These are phyloP conservation scores for Uropetala carovei DNA, from an alignment of 2,888 invertebrate genomes.

Conservation along the genomic window DNA sequence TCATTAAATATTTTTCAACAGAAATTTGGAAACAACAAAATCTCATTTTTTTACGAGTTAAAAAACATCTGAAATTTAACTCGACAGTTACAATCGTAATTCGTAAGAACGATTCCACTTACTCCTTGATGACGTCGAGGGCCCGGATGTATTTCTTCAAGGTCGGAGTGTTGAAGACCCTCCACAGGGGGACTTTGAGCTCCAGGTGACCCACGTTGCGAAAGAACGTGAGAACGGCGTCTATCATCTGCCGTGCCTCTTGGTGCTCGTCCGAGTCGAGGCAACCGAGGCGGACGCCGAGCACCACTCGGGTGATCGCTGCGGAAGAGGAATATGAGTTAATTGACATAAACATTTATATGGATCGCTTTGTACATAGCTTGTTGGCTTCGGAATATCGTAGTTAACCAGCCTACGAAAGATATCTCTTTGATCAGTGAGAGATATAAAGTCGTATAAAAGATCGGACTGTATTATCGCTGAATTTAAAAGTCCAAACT, in stretches of 20 bases:
- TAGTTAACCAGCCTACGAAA: not conserved
- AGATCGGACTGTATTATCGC: not conserved
- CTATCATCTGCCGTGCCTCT: constrained; percentile 81
- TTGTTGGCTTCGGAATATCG: not conserved
- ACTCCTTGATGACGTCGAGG: constrained; percentile 84
- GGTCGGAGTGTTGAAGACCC: constrained; percentile 80
- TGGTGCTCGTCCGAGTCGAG: constrained; percentile 76
- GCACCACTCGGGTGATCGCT: constrained; percentile 82
- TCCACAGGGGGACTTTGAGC: constrained; percentile 83
- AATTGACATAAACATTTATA: not conserved
- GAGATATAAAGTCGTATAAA: not conserved
- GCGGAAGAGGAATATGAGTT: constrained; percentile 63
- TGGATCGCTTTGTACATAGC: not conserved
- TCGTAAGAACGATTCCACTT: constrained; percentile 68
- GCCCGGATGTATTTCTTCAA: constrained; percentile 81
- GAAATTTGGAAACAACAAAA: too few species aligned
- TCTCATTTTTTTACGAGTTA: too few species aligned
- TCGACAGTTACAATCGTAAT: not conserved
- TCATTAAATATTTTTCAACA: too few species aligned
- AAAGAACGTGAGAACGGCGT: constrained; percentile 83
- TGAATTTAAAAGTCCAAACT: too few species aligned
- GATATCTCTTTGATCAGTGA: not conserved
- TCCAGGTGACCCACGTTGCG: constrained; percentile 82
- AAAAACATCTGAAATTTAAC: too few species aligned
- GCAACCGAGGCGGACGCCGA: constrained; percentile 82